Conservation (phyloP, 2,113 vertebrate species). For the Uropsilus gracilis region DNA sequence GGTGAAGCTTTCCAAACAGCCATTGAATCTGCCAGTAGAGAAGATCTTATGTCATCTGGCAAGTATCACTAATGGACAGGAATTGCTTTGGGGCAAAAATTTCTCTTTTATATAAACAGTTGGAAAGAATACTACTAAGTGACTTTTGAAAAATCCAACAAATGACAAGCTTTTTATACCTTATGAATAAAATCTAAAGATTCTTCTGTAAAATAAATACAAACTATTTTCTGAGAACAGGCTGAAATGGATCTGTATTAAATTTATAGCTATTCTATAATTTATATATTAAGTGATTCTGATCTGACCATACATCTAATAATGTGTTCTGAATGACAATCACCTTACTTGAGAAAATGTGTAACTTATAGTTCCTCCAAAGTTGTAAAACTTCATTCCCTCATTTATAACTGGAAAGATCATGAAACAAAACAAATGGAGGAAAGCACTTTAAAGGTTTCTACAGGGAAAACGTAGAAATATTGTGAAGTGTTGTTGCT, state of each 20-base stretch:
- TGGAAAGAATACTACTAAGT: not conserved
- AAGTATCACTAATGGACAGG: slow-evolving; percentile 49
- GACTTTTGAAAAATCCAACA: not conserved
- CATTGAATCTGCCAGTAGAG: slow-evolving; percentile 20
- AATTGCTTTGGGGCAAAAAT: not conserved
- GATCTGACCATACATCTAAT: slow-evolving; percentile 7
- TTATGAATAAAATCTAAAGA: not conserved
- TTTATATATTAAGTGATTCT: slow-evolving; percentile 43
- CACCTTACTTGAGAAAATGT: not conserved
- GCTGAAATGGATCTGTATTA: not conserved
- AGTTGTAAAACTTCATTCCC: not conserved
- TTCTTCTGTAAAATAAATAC: not conserved
- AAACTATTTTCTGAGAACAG: slow-evolving; percentile 10
- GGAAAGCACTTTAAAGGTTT: not conserved
- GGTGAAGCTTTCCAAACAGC: slow-evolving; percentile 59
- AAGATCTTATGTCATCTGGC: slow-evolving; percentile 52
- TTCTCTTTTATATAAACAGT: slow-evolving; percentile 27
- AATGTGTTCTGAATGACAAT: not conserved
- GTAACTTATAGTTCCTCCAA: not conserved
- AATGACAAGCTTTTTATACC: not conserved
- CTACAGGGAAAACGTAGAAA: not conserved
- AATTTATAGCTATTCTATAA: not conserved
- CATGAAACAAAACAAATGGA: not conserved
- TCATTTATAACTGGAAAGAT: not conserved
- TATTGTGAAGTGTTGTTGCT: not conserved